Base-by-base conservation (phyloP, 2,113 vertebrate species). In the Pelusios castaneus region DNA sequence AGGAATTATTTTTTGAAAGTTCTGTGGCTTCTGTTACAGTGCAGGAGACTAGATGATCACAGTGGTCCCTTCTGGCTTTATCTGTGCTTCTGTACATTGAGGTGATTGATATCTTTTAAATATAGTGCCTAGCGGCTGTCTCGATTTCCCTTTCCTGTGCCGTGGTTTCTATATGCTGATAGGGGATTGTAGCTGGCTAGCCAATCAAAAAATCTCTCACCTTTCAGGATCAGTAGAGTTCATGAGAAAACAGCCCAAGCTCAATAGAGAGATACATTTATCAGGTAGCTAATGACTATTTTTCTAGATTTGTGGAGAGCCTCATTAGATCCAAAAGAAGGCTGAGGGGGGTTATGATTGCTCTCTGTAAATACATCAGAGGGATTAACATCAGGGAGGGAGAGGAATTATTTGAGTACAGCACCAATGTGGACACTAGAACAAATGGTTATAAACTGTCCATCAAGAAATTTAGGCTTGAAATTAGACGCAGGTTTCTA, bases 111-210 rank as follows among this genome's bases (percentile, higher is more conserved):
- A 34, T 34, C 14, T 38, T 51, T 77, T 22, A 76, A 31, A 9
- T 3, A 2, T 60, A 13, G 31, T 1, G 5, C 76, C 77, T 4
- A 1, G 6, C 7, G 77, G 2, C 3, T 77, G 10, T 45, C 31
- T 96, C 9, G 1, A 19, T 58, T 88, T 86, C 25, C 56, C 76
- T 77, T 21, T 70, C 90, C 12, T 3, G 12, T 79, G 80, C 4
- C 22, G 90, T 38, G 51, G 6, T 27, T 80, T 1, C 45, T 0
- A 77, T 6, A 82, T 88, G 75, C 4, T 38, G 29, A 0, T 80
- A 3, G 14, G 5, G 5, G 27, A 82, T 17, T 80, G 90, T 21
- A 92, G 58, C 34, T n/a, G 31, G 16, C 31, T 67, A 7, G 60
- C 14, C 22, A 63, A 84, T 43, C 3, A 45, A 41, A 27, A 16